Percentiles rank a stretch among this genome's conserved stretches.
Evolutionary conservation across 2,888 invertebrate species (phyloP).

Genomic region (Seira sanloemensis): DNA sequence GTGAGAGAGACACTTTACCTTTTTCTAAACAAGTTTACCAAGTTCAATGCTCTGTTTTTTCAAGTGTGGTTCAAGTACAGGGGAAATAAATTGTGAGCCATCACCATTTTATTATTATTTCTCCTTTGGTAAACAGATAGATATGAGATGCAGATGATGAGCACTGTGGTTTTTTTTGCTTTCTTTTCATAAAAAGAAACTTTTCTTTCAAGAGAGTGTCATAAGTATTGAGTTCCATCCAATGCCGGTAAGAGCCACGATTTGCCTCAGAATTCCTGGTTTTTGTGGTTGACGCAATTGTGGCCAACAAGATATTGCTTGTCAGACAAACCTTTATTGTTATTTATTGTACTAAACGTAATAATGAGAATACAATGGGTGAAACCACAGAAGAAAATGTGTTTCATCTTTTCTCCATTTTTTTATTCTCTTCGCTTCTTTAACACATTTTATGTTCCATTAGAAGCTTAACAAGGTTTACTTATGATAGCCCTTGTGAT

Average conservation of each 20-base stretch:
- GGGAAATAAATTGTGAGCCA: neutral
- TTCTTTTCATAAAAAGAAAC: conserved; percentile 21
- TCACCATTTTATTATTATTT: neutral
- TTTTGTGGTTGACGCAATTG: neutral
- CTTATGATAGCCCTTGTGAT: conserved; percentile 14
- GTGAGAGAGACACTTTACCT: neutral
- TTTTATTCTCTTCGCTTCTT: conserved; percentile 9
- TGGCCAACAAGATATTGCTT: conserved; percentile 8
- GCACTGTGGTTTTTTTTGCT: conserved; percentile 41
- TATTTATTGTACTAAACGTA: conserved; percentile 4
- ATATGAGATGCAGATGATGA: conserved; percentile 16
- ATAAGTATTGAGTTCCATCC: conserved; percentile 1
- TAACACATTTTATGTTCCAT: no score
- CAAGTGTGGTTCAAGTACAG: conserved; percentile 3
- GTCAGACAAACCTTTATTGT: neutral
- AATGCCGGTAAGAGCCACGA: conserved; percentile 14
- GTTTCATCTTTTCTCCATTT: conserved; percentile 3
- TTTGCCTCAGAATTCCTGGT: neutral
- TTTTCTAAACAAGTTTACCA: conserved; percentile 25
- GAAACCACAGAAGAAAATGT: neutral
- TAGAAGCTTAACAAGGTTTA: conserved; percentile 3
- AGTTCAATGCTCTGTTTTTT: conserved; percentile 40
- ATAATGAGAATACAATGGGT: neutral
- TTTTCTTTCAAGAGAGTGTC: neutral
- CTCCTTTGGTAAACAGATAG: conserved; percentile 8